These are phyloP conservation scores for Stenodera caucasica DNA, from an alignment of 2,888 invertebrate species.

Conservation along the genomic window DNA sequence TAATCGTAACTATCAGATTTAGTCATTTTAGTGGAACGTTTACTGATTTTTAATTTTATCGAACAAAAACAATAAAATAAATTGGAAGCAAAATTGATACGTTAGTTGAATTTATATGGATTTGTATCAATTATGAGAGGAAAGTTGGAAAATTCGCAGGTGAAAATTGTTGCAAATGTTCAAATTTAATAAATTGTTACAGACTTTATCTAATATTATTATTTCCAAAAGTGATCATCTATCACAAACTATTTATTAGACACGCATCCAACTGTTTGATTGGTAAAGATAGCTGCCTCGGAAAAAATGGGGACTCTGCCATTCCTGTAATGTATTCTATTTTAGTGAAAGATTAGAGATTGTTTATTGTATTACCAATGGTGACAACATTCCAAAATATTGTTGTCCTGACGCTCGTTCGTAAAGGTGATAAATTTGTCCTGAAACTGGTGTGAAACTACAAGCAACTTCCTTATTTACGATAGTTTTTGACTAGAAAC, in stretches of 20 bases:
- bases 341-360: not conserved
- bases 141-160: slow-evolving; percentile 1
- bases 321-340: slow-evolving; percentile 70
- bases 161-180: slow-evolving; percentile 5
- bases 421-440: slow-evolving; percentile 72
- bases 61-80: slow-evolving; percentile 13
- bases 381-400: slow-evolving; percentile 76
- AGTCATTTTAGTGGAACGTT: slow-evolving; percentile 13
- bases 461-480: slow-evolving; percentile 55
- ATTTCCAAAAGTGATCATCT: not conserved
- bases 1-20: slow-evolving; percentile 35
- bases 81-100: slow-evolving; percentile 31
- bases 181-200: slow-evolving; percentile 9
- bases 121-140: slow-evolving; percentile 33
- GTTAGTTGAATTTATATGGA: slow-evolving; percentile 28
- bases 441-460: slow-evolving; percentile 73
- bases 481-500: not conserved
- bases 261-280: slow-evolving; percentile 70
- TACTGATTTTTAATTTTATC: not conserved
- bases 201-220: slow-evolving; percentile 51
- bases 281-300: slow-evolving; percentile 70
- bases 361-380: slow-evolving; percentile 58
- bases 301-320: slow-evolving; percentile 64
- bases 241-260: not conserved
- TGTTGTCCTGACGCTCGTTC: slow-evolving; percentile 64